phyloP scores from a whole-genome alignment of 2,888 invertebrate species.

The Drosophila rellima region DNA sequence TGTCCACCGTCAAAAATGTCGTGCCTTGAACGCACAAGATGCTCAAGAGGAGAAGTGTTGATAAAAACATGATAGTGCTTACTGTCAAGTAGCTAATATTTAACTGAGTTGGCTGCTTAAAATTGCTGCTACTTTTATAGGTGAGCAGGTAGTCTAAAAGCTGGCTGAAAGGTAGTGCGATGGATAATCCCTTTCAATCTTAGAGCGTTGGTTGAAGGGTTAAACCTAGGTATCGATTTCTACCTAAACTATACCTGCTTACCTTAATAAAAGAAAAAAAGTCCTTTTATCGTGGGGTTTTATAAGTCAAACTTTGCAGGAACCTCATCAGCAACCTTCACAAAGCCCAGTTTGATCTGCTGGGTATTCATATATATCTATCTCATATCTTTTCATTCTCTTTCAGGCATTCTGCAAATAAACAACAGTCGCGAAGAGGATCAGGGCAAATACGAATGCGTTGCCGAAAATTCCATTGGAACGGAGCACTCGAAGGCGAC shows the following conservation, averaged over 20 bases:
- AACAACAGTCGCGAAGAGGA: constrained; percentile 95
- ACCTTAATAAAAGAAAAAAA: too few relatives aligned
- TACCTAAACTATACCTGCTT: not conserved
- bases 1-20: constrained; percentile 37
- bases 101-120: constrained; percentile 26
- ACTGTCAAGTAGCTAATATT: not conserved
- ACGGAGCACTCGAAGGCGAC: constrained; percentile 97
- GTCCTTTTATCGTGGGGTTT: not conserved
- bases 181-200: not conserved
- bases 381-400: not conserved
- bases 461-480: constrained; percentile 96
- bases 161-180: not conserved
- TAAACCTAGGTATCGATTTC: not conserved
- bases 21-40: constrained; percentile 15
- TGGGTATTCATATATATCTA: too few relatives aligned
- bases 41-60: constrained; percentile 4
- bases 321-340: too few relatives aligned
- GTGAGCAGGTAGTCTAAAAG: constrained; percentile 46
- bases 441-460: constrained; percentile 98
- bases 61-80: constrained; percentile 17
- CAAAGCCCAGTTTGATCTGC: too few relatives aligned
- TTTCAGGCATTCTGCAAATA: constrained; percentile 90
- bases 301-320: not conserved
- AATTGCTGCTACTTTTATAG: constrained; percentile 38
- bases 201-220: not conserved